These are phyloP conservation scores for Lithophane semibrunnea DNA, from an alignment of 2,888 invertebrate genomes.

Conservation along the genomic window DNA sequence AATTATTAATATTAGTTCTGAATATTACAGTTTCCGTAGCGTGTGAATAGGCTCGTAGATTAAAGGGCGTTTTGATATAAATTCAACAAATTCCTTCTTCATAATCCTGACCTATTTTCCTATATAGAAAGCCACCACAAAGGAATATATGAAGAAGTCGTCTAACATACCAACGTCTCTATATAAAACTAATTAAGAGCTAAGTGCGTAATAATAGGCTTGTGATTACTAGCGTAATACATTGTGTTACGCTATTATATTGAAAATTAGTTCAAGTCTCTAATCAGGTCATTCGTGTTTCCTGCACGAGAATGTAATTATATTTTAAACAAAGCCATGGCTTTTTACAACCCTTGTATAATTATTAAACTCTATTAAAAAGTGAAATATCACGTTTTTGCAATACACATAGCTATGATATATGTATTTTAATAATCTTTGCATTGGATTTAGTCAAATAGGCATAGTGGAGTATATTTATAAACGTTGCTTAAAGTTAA, in stretches of 20 bases:
- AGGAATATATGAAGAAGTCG: conserved; percentile 46
- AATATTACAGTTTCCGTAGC: conserved; percentile 59
- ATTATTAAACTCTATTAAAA: not conserved
- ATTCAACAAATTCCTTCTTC: conserved; percentile 6
- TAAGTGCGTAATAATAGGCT: conserved; percentile 20
- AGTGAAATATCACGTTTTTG: not conserved
- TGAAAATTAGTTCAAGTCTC: conserved; percentile 47
- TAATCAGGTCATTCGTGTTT: conserved; percentile 56
- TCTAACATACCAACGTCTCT: conserved; percentile 15
- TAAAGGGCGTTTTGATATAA: conserved; percentile 36
- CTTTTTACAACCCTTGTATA: conserved; percentile 1
- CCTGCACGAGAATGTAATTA: conserved; percentile 30
- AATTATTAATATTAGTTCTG: conserved; percentile 65
- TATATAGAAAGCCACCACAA: conserved; percentile 18
- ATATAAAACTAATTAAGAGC: conserved; percentile 17
- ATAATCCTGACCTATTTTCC: conserved; percentile 33
- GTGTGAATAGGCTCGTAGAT: conserved; percentile 45
- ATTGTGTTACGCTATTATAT: conserved; percentile 19
- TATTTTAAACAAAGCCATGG: conserved; percentile 28
- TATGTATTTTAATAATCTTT: no score
- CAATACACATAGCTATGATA: not conserved
- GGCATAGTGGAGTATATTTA: no score
- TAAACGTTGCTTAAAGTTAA: no score
- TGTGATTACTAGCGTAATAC: conserved; percentile 18
- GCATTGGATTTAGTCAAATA: not conserved